A percentile compares a stretch with the other conserved stretches of the same genome.
Evolutionary conservation across 2,888 invertebrate species (phyloP).

Genomic region (Prostheceraeus crozeri): DNA sequence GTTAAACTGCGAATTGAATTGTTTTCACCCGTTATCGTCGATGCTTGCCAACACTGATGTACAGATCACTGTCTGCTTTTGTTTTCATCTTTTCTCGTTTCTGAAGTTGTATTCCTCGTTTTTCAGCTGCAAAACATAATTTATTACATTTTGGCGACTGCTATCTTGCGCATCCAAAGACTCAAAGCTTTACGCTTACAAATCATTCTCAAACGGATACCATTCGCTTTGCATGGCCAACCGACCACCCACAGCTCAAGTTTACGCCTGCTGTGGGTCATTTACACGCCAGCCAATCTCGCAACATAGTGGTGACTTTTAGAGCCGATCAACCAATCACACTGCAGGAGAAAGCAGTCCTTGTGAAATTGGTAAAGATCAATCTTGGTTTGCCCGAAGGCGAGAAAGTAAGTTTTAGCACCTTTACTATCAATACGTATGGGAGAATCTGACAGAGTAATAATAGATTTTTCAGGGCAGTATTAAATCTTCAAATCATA

Average conservation of each 20-base stretch:
- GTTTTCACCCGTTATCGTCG: no score
- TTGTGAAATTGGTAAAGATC: constrained; percentile 51
- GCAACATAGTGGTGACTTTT: constrained; percentile 61
- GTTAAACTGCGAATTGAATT: no score
- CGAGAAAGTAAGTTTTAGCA: constrained; percentile 43
- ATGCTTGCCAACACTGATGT: no score
- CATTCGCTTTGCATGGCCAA: constrained; percentile 53
- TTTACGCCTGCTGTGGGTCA: constrained; percentile 59
- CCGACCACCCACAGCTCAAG: constrained; percentile 47
- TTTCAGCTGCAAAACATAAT: constrained; percentile 54
- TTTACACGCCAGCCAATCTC: constrained; percentile 54
- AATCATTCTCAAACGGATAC: constrained; percentile 53
- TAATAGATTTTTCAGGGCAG: no score
- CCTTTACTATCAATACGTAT: no score
- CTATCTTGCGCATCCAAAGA: constrained; percentile 50
- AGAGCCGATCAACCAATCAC: constrained; percentile 56
- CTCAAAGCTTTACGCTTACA: constrained; percentile 51
- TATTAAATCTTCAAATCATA: no score
- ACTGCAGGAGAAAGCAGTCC: constrained; percentile 46
- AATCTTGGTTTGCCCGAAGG: constrained; percentile 49
- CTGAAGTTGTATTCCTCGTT: no score
- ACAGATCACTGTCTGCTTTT: no score
- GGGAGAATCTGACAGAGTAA: no score
- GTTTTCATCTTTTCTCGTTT: no score
- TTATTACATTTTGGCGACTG: constrained; percentile 55